phyloP scores from a whole-genome alignment of 2,797 vertebrate species.

The Tokudaia tokunoshimensis region DNA sequence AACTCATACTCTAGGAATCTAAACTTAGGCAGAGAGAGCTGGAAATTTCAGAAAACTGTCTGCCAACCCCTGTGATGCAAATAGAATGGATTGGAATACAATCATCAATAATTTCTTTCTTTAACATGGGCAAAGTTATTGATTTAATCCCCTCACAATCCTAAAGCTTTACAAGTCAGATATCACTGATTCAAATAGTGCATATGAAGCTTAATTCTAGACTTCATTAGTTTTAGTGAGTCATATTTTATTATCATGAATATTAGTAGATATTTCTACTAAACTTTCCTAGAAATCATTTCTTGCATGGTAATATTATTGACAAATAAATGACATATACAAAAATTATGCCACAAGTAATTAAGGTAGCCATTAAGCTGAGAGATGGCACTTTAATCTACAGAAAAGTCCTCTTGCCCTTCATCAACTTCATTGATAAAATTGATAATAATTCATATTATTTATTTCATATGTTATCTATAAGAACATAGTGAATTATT shows the following conservation, averaged over 20 bases:
- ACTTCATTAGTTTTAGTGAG: neutral
- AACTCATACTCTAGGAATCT: neutral
- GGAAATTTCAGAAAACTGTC: neutral
- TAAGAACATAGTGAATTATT: neutral
- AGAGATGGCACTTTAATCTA: neutral
- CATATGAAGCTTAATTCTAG: neutral
- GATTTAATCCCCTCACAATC: neutral
- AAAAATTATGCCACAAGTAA: neutral
- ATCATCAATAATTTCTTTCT: neutral
- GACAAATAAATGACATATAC: neutral
- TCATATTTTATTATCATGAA: neutral
- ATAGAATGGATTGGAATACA: neutral
- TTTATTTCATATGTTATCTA: neutral
- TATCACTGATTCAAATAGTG: neutral
- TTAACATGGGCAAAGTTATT: no score
- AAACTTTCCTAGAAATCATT: neutral
- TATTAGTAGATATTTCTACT: neutral
- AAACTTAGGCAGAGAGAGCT: neutral
- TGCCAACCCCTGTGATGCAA: neutral
- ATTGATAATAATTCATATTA: neutral
- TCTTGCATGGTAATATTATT: neutral
- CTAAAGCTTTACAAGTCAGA: neutral
- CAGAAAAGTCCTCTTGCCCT: neutral
- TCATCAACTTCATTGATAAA: neutral
- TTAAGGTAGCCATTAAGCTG: neutral